phyloP scores from a whole-genome alignment of 1,140 invertebrate species.

The Rhopalosiphum padi region DNA sequence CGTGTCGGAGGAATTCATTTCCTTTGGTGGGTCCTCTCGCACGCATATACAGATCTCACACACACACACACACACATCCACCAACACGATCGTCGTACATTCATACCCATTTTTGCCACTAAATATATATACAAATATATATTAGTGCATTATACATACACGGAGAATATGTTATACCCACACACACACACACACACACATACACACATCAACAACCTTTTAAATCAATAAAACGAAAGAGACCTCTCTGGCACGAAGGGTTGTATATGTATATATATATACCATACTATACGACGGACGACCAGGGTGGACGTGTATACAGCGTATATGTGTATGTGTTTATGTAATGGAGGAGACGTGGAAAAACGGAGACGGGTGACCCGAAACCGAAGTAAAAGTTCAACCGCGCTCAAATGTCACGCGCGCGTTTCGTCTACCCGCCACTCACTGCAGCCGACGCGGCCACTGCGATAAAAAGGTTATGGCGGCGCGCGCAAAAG shows the following conservation, averaged over 20 bases:
- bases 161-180: not conserved
- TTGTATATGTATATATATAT: not conserved
- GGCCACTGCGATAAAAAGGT: slow-evolving; percentile 49
- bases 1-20: slow-evolving; percentile 33
- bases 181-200: not conserved
- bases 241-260: slow-evolving; percentile 20
- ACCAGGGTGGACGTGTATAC: not conserved
- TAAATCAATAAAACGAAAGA: slow-evolving; percentile 51
- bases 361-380: slow-evolving; percentile 49
- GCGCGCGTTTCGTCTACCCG: slow-evolving; percentile 30
- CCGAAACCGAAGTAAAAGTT: slow-evolving; percentile 52
- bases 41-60: not conserved
- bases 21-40: slow-evolving; percentile 21
- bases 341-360: not conserved
- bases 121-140: not conserved
- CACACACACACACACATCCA: not conserved
- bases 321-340: not conserved
- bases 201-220: not conserved
- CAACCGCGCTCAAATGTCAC: slow-evolving; percentile 56
- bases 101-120: not conserved
- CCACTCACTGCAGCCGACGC: not conserved
- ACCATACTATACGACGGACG: not conserved
- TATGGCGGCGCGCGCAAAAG: slow-evolving; percentile 39
- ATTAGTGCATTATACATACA: not conserved
- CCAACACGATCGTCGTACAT: not conserved